Conservation (phyloP, 2,888 invertebrate species). For the Drosophila siamana region DNA sequence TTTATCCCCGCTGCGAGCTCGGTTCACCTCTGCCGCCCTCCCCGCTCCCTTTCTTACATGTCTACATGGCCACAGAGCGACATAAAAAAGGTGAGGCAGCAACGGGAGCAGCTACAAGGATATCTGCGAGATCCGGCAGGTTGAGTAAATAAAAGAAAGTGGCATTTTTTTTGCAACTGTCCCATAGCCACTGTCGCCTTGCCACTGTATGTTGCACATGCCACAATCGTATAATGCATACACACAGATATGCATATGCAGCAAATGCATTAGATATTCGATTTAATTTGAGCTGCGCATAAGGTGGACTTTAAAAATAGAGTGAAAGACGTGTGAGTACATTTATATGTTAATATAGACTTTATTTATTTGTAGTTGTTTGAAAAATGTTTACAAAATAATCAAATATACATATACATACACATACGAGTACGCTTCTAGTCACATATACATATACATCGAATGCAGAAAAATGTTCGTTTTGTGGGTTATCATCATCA, state of each 20-base stretch:
- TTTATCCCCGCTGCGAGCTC: slow-evolving; percentile 7
- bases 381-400: slow-evolving; percentile 85
- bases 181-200: slow-evolving; percentile 13
- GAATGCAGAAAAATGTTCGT: slow-evolving; percentile 77
- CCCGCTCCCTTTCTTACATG: slow-evolving; percentile 41
- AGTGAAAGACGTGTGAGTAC: slow-evolving; percentile 41
- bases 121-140: slow-evolving; percentile 5
- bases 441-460: slow-evolving; percentile 77
- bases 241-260: slow-evolving; percentile 10
- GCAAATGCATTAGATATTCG: slow-evolving; percentile 21
- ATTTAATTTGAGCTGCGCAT: slow-evolving; percentile 14
- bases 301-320: background rate
- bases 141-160: slow-evolving; percentile 20
- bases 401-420: slow-evolving; percentile 82
- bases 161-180: background rate
- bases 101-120: slow-evolving; percentile 1
- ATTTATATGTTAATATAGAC: slow-evolving; percentile 83
- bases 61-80: slow-evolving; percentile 45
- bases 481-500: slow-evolving; percentile 57
- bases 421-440: slow-evolving; percentile 72
- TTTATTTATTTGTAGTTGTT: slow-evolving; percentile 82
- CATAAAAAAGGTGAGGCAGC: slow-evolving; percentile 61
- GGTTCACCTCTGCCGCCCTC: background rate
- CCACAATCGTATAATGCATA: background rate
- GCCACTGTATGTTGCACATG: background rate